Conservation (phyloP, 2,113 vertebrate species). For the Carassius auratus region DNA sequence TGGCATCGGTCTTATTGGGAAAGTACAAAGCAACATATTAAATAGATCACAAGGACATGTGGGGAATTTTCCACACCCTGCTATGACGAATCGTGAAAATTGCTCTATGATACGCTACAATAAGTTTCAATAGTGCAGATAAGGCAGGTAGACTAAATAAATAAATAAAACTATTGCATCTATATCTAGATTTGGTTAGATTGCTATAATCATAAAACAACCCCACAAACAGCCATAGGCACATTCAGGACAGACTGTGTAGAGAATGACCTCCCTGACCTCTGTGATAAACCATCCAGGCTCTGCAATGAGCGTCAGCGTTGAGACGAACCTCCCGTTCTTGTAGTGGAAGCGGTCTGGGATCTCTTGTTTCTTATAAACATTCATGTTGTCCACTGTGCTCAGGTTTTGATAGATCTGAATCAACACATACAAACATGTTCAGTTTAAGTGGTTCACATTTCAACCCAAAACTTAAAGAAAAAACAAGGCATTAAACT, state of each 20-base stretch:
- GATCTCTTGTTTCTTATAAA: slow-evolving; percentile 81
- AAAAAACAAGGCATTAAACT: not conserved
- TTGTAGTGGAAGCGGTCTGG: slow-evolving; percentile 88
- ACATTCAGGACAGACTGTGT: not conserved
- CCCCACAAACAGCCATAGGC: not conserved
- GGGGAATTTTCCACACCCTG: not conserved
- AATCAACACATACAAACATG: slow-evolving; percentile 28
- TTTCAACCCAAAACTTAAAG: not conserved
- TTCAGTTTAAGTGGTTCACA: too few relatives aligned
- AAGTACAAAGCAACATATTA: not conserved
- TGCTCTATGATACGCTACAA: not conserved
- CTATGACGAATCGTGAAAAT: not conserved
- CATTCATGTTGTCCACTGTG: slow-evolving; percentile 79
- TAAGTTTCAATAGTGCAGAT: not conserved
- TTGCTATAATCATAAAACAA: not conserved
- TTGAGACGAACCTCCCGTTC: slow-evolving; percentile 86
- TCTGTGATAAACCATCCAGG: slow-evolving; percentile 91
- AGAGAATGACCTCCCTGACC: slow-evolving; percentile 71
- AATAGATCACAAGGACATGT: not conserved
- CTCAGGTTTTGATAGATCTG: slow-evolving; percentile 82
- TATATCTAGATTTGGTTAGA: not conserved
- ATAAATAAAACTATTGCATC: not conserved
- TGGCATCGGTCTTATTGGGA: not conserved
- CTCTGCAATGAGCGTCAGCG: slow-evolving; percentile 88
- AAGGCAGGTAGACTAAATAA: not conserved